Base-by-base conservation (phyloP, 2,113 vertebrate genomes). In the Uria aalge region DNA sequence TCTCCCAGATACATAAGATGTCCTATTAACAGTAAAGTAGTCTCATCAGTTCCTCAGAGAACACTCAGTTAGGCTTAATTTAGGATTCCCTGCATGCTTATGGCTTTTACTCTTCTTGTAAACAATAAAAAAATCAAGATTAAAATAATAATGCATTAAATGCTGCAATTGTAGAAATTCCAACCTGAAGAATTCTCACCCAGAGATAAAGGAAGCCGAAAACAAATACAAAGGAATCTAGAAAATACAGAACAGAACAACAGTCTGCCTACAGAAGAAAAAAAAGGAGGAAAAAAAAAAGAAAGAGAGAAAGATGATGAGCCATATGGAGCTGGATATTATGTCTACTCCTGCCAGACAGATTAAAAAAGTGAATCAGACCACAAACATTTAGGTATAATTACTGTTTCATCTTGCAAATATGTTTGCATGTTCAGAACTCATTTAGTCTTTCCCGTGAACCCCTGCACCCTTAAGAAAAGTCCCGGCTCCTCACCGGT, bases 91-190 rank as follows among this genome's bases (percentile, higher is more conserved):
- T 75, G 27, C 72, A 85, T 93, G 55, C 62, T 77, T 74, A 79
- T 67, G 24, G 5, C 9, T 94, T 95, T 86, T 78, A 79, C 34
- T 92, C 24, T 53, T 85, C 57, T 79, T 76, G 41, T 63, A 85
- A 96, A 71, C 48, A 22, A 57, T 23, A 53, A 29, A 55, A 63
- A 95, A 95, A 89, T 52, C 34, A 60, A 76, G 81, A 93, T 64
- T 87, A 94, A 94, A 92, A 88, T 82, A 88, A 88, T 91, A 40
- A 92, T 84, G 59, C 40, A 89, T 15, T 52, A 95, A 69, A 75
- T 92, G 92, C 59, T 96, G 48, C 83, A 88, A 77, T 32, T 90
- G 56, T 88, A 85, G 85, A 63, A 92, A 95, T 93, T 94, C 32
- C 15, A 3, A 5, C 9, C 20, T 59, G 67, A 60, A 38, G 34